Conservation (phyloP, 1,140 invertebrate species). For the Melanaphis sacchari region DNA sequence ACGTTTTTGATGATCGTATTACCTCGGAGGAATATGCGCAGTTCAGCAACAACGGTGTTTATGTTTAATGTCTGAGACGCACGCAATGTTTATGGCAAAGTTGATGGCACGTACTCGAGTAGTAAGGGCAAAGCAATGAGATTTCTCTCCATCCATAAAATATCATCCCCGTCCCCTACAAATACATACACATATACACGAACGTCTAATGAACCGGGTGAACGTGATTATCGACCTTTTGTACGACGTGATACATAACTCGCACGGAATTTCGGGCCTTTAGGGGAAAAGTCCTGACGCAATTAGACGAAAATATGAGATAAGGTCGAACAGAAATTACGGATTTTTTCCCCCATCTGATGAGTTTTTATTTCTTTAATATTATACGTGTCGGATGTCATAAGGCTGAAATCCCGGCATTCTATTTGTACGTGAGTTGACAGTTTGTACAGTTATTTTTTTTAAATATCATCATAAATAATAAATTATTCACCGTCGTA, state of each 20-base stretch:
- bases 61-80: slow-evolving; percentile 12
- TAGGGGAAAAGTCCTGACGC: not conserved
- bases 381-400: slow-evolving; percentile 29
- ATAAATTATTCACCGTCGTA: not conserved
- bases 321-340: slow-evolving; percentile 1
- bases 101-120: slow-evolving; percentile 36
- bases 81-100: slow-evolving; percentile 41
- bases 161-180: not conserved
- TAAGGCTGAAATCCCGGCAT: not conserved
- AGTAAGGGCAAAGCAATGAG: not conserved
- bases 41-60: not conserved
- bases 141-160: not conserved
- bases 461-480: not conserved
- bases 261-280: not conserved
- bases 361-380: slow-evolving; percentile 28
- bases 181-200: not conserved
- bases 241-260: not conserved
- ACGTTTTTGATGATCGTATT: not conserved
- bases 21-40: not conserved
- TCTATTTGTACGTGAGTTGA: not conserved
- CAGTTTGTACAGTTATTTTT: not conserved
- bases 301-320: slow-evolving; percentile 37
- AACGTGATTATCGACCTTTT: slow-evolving; percentile 48
- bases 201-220: slow-evolving; percentile 46
- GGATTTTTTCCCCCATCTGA: not conserved